A percentile compares a stretch with the other conserved stretches of the same genome.
Conservation (phyloP, 1,140 invertebrate species). For the Ctenoplectra terminalis region DNA sequence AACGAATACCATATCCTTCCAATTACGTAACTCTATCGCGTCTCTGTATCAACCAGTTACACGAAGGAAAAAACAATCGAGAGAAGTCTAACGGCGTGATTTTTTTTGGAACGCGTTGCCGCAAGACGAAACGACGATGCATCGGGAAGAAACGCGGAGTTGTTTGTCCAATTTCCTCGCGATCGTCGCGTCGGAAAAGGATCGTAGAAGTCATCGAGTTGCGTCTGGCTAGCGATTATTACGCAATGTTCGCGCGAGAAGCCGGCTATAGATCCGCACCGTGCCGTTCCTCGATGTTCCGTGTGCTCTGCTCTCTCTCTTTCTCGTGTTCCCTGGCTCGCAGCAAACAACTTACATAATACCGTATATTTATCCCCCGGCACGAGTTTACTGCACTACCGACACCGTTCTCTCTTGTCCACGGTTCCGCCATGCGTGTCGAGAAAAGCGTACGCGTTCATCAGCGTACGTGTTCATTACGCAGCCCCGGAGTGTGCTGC, state of each 20-base stretch:
- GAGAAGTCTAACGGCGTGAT: too few species aligned
- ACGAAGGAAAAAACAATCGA: neutral
- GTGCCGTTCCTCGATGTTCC: constrained; percentile 1
- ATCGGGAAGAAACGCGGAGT: neutral
- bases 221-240: constrained; percentile 38
- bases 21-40: constrained; percentile 16
- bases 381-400: constrained; percentile 65
- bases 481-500: neutral
- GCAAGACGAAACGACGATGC: neutral
- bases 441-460: constrained; percentile 14
- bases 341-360: constrained; percentile 74
- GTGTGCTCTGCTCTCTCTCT: neutral
- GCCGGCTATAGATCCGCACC: neutral
- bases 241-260: constrained; percentile 39
- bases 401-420: constrained; percentile 45
- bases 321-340: constrained; percentile 39
- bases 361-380: constrained; percentile 70
- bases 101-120: neutral
- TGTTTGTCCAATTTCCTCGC: neutral
- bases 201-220: neutral
- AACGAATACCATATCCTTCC: too few species aligned
- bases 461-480: constrained; percentile 50
- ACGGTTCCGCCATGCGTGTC: neutral
- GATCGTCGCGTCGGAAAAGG: neutral
- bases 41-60: too few species aligned